Evolutionary conservation across 2,113 vertebrate species (phyloP).

Genomic region (Natator depressus): DNA sequence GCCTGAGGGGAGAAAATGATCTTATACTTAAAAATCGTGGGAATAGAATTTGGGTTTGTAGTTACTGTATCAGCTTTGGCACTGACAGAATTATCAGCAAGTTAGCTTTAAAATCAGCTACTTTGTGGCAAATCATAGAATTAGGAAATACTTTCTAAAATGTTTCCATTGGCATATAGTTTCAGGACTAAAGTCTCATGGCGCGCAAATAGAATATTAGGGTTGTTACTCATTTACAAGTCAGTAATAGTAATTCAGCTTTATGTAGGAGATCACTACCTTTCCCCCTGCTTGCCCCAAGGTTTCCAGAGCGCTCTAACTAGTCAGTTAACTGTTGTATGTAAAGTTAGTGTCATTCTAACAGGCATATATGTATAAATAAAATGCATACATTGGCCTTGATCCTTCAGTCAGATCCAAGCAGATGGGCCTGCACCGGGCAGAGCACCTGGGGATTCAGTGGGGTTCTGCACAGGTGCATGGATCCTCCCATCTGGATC

Average conservation of each 20-base stretch:
- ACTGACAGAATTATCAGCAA: background rate
- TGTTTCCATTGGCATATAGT: background rate
- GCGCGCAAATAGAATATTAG: background rate
- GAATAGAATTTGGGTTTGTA: background rate
- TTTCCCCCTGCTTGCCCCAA: background rate
- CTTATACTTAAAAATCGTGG: background rate
- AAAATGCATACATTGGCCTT: background rate
- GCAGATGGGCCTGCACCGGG: background rate
- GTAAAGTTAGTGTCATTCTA: background rate
- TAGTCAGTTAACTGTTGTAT: background rate
- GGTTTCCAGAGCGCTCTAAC: background rate
- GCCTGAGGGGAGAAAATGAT: background rate
- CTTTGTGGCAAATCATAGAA: background rate
- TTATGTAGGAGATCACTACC: background rate
- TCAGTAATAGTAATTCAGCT: accelerated
- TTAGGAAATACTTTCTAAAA: background rate
- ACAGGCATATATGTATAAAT: background rate
- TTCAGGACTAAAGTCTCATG: background rate
- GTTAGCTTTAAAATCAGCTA: background rate
- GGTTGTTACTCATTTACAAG: background rate
- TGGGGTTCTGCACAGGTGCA: background rate
- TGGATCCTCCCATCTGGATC: background rate
- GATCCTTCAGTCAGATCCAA: background rate
- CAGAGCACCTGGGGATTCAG: background rate
- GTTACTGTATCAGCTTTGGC: background rate